A percentile compares a stretch with the other conserved stretches of the same genome.
Evolutionary conservation across 2,797 vertebrate genomes (phyloP).

Genomic region (Mus caroli): DNA sequence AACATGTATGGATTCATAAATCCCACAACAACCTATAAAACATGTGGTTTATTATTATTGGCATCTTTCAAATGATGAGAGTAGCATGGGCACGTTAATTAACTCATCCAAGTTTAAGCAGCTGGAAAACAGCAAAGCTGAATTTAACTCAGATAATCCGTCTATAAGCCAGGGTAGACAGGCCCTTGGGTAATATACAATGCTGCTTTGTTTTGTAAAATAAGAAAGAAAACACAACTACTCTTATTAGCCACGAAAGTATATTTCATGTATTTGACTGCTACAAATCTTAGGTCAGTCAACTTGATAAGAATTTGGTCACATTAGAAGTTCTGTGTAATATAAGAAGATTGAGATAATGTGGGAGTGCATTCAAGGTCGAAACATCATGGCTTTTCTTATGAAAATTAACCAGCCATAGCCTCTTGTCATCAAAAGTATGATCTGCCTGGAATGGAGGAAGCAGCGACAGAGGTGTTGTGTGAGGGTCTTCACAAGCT

Average conservation of each 20-base stretch:
- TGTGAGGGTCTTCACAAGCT: neutral
- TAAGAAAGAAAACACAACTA: neutral
- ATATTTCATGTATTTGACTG: neutral
- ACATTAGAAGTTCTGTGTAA: neutral
- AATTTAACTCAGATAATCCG: neutral
- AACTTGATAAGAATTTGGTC: neutral
- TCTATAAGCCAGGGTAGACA: neutral
- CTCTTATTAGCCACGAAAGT: neutral
- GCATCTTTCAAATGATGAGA: neutral
- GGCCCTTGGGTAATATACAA: neutral
- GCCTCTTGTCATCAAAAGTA: too few relatives aligned
- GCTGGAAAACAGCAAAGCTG: neutral
- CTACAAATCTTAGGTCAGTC: neutral
- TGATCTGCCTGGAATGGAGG: neutral
- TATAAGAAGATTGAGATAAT: neutral
- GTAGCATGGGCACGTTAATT: neutral
- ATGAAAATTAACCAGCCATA: fast-evolving
- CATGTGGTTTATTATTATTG: neutral
- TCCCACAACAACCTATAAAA: neutral
- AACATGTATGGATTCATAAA: neutral
- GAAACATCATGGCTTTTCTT: neutral
- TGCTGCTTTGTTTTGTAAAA: neutral
- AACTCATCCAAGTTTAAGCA: neutral
- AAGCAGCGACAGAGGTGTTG: neutral
- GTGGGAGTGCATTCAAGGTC: neutral